These are phyloP conservation scores for Pollenia griseotomentosa DNA, from an alignment of 2,888 invertebrate species.

Conservation along the genomic window DNA sequence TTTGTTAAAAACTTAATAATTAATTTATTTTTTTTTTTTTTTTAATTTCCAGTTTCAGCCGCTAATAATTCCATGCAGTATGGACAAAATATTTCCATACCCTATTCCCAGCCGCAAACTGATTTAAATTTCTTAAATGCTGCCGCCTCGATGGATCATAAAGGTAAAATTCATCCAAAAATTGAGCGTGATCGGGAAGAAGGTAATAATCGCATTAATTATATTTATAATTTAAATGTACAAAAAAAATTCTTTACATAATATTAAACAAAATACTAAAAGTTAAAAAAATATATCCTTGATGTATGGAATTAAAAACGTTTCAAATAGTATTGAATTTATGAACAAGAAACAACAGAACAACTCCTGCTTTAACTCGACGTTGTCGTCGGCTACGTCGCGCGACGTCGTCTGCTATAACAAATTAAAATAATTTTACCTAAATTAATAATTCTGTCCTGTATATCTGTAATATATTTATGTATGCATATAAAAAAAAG, in stretches of 20 bases:
- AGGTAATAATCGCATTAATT: constrained; percentile 79
- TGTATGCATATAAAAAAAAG: constrained; percentile 11
- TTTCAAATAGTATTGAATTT: neutral
- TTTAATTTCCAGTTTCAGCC: constrained; percentile 80
- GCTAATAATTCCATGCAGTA: constrained; percentile 84
- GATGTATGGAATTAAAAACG: neutral
- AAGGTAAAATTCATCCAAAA: constrained; percentile 84
- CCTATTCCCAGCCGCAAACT: constrained; percentile 84
- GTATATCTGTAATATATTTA: constrained; percentile 48
- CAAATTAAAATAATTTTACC: constrained; percentile 47
- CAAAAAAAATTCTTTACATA: constrained; percentile 6
- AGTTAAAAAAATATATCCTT: neutral
- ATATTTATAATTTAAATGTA: constrained; percentile 19
- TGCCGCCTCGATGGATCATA: constrained; percentile 81
- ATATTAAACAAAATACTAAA: neutral
- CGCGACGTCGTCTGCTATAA: constrained; percentile 23
- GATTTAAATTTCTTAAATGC: constrained; percentile 84
- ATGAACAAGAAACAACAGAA: neutral
- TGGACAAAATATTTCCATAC: constrained; percentile 84
- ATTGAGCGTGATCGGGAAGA: constrained; percentile 84
- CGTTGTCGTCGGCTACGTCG: neutral
- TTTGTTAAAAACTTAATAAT: neutral
- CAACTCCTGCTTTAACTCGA: neutral
- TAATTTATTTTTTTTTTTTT: neutral
- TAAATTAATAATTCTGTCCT: constrained; percentile 32